A percentile compares a stretch with the other conserved stretches of the same genome.
Conservation (phyloP, 2,113 vertebrate species). For the Perca fluviatilis region DNA sequence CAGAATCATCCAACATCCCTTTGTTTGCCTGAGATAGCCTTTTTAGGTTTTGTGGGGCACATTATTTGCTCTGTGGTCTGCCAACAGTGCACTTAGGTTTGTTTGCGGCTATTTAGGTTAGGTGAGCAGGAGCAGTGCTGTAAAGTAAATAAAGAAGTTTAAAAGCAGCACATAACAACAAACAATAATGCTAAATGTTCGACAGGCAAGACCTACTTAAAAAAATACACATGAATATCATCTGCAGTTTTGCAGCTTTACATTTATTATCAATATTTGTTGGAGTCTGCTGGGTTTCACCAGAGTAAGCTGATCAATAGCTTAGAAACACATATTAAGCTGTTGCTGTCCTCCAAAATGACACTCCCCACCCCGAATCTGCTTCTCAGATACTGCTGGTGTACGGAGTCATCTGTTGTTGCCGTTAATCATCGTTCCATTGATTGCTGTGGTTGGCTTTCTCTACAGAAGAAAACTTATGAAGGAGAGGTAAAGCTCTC, state of each 20-base stretch:
- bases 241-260: slow-evolving; percentile 18
- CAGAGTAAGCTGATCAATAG: slow-evolving; percentile 29
- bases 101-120: slow-evolving; percentile 16
- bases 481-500: slow-evolving; percentile 66
- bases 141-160: background rate
- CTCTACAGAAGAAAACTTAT: slow-evolving; percentile 62
- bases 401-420: slow-evolving; percentile 22
- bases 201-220: background rate
- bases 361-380: slow-evolving; percentile 21
- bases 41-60: slow-evolving; percentile 6
- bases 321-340: slow-evolving; percentile 2
- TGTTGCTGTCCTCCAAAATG: slow-evolving; percentile 13
- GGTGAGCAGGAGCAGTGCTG: background rate
- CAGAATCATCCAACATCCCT: background rate
- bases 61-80: slow-evolving; percentile 3
- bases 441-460: slow-evolving; percentile 44
- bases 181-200: slow-evolving; percentile 6
- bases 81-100: background rate
- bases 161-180: slow-evolving; percentile 4
- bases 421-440: slow-evolving; percentile 41
- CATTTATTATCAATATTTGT: slow-evolving; percentile 27
- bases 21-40: slow-evolving; percentile 9
- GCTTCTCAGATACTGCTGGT: slow-evolving; percentile 5
- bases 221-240: slow-evolving; percentile 6
- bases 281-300: slow-evolving; percentile 12